Evolutionary conservation across 2,888 invertebrate genomes (phyloP).

Genomic region (Nysson spinosus): DNA sequence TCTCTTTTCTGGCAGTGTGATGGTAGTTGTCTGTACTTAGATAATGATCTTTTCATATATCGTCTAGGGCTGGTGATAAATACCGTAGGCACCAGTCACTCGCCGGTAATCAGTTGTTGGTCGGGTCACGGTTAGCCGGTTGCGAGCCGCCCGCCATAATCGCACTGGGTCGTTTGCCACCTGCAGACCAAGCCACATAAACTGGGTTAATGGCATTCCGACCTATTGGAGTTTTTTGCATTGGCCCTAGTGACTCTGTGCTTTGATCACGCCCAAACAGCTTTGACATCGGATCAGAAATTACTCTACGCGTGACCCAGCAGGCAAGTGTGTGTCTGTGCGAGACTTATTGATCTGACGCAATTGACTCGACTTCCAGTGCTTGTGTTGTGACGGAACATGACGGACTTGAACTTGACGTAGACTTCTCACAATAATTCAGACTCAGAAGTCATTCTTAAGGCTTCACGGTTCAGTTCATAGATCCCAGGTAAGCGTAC

Average conservation of each 20-base stretch:
- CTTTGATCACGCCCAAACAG: conserved; percentile 76
- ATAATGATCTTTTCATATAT: conserved; percentile 70
- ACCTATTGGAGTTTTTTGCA: conserved; percentile 71
- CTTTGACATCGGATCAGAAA: conserved; percentile 69
- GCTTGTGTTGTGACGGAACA: conserved; percentile 72
- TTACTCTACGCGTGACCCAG: conserved; percentile 77
- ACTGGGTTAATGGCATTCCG: conserved; percentile 78
- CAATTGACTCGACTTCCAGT: conserved; percentile 75
- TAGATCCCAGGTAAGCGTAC: conserved; percentile 65
- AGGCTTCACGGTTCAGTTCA: conserved; percentile 63
- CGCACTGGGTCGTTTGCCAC: conserved; percentile 76
- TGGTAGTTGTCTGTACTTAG: conserved; percentile 67
- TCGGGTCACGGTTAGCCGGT: conserved; percentile 75
- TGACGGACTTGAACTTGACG: conserved; percentile 73
- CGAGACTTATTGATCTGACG: conserved; percentile 72
- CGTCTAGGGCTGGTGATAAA: conserved; percentile 78
- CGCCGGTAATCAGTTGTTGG: conserved; percentile 76
- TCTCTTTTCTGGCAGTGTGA: conserved; percentile 65
- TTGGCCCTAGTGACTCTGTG: conserved; percentile 76
- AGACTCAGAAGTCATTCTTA: conserved; percentile 61
- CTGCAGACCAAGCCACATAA: conserved; percentile 78
- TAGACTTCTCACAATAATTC: conserved; percentile 68
- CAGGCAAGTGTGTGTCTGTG: conserved; percentile 75
- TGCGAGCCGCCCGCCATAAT: conserved; percentile 75
- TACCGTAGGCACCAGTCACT: conserved; percentile 78